These are phyloP conservation scores for Cercopithecus mitis DNA, from an alignment of 2,797 vertebrate genomes.

Conservation along the genomic window DNA sequence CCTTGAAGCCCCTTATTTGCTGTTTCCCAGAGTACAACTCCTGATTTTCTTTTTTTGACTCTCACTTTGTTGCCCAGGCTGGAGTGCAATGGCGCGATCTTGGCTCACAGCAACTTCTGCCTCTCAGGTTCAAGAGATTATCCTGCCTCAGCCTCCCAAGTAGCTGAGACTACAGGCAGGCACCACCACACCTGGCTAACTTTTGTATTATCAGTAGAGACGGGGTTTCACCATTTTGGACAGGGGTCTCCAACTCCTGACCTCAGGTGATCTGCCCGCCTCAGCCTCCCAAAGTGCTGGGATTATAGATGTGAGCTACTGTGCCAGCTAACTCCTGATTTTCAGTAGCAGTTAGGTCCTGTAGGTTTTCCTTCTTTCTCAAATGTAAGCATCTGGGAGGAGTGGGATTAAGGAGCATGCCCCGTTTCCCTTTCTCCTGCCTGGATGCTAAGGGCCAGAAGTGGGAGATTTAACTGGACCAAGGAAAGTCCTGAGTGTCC, in stretches of 20 bases:
- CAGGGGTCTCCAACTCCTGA: neutral
- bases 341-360: neutral
- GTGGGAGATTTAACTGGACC: neutral
- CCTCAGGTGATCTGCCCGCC: neutral
- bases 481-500: neutral
- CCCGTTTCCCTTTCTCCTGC: neutral
- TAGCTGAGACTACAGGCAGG: neutral
- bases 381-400: neutral
- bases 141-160: neutral
- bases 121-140: neutral
- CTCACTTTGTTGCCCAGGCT: neutral
- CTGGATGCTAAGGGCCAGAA: neutral
- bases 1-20: neutral
- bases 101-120: neutral
- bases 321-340: neutral
- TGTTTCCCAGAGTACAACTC: neutral
- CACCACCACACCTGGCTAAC: neutral
- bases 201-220: neutral
- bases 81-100: neutral
- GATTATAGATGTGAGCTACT: neutral
- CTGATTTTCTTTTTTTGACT: neutral
- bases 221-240: neutral
- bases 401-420: fast-evolving
- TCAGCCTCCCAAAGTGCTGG: neutral
- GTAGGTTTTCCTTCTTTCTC: neutral